Evolutionary conservation across 64 coral and sea anemone genomes (phyloP), one percentile per base, ranked within the genome.

Genomic region (Stylophora pistillata): DNA sequence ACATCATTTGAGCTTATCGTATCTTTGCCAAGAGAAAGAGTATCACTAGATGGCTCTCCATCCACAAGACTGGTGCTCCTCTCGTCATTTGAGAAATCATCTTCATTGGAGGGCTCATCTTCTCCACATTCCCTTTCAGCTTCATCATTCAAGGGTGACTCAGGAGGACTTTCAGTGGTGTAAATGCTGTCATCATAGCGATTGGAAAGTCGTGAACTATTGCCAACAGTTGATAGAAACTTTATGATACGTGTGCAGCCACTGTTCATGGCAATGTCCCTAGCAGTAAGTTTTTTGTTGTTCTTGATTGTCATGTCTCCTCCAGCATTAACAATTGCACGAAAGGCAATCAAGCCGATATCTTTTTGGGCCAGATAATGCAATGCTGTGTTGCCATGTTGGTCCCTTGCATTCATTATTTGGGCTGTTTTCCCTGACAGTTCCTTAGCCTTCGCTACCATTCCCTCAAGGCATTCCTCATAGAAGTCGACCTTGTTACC

Each of bases 321-420:
- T 0, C 94, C 94, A 30, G 90, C 90, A 63, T 89, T 62, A 6
- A 95, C 55, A 6, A 91, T 68, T 15, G 64, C 21, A n/a, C 65
- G 62, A 18, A 95, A 56, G 10, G 81, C n/a, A 65, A 89, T 56
- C 69, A 95, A 89, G 71, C 86, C 73, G 54, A 56, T 52, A 21
- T 95, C 94, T 79, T 71, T 92, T 41, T 80, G 53, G 27, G 94
- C 73, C 23, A 95, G 86, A 62, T 92, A 92, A 76, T 95, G 94
- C 1, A 95, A 14, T 41, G 80, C 59, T 7, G 90, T 89, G 71
- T 92, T 78, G 9, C 94, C 94, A 30, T 77, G 76, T 30, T 54
- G 58, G 65, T 95, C 85, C 3, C n/a, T 27, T 0, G 90, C 80
- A 86, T 95, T 72, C 26, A 95, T 52, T 23, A 95, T 74, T n/a